These are phyloP conservation scores for Caenorhabditis doughertyi DNA, from an alignment of 2,888 invertebrate genomes.

Conservation along the genomic window DNA sequence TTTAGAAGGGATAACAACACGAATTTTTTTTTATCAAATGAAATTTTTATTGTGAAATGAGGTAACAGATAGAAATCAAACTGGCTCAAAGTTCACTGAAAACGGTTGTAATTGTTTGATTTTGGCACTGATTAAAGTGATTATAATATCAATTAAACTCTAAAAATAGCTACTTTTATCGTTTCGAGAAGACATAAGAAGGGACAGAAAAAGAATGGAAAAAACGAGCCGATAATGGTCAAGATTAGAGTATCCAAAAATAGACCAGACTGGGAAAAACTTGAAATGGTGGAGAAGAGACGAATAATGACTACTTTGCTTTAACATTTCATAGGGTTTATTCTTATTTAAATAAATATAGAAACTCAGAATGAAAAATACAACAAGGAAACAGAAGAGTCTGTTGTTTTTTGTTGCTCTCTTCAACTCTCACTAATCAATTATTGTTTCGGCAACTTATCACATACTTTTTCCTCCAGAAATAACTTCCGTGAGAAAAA, in stretches of 20 bases:
- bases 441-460: constrained; percentile 50
- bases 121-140: background rate
- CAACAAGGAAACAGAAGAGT: background rate
- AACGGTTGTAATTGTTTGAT: constrained; percentile 5
- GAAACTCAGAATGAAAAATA: background rate
- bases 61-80: constrained; percentile 1
- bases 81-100: constrained; percentile 6
- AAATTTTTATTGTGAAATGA: background rate
- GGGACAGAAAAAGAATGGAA: constrained; percentile 6
- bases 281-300: background rate
- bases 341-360: constrained; percentile 12
- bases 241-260: constrained; percentile 26
- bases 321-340: background rate
- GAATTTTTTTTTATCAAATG: background rate
- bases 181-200: constrained; percentile 3
- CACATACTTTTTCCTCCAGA: background rate
- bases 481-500: background rate
- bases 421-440: constrained; percentile 49
- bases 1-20: constrained; percentile 23
- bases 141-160: background rate
- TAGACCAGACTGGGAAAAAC: background rate
- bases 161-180: constrained; percentile 34
- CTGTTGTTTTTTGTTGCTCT: constrained; percentile 23
- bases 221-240: background rate
- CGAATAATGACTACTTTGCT: background rate